These are phyloP conservation scores for Opisthograptis luteolata DNA, from an alignment of 2,888 invertebrate genomes.

Conservation along the genomic window DNA sequence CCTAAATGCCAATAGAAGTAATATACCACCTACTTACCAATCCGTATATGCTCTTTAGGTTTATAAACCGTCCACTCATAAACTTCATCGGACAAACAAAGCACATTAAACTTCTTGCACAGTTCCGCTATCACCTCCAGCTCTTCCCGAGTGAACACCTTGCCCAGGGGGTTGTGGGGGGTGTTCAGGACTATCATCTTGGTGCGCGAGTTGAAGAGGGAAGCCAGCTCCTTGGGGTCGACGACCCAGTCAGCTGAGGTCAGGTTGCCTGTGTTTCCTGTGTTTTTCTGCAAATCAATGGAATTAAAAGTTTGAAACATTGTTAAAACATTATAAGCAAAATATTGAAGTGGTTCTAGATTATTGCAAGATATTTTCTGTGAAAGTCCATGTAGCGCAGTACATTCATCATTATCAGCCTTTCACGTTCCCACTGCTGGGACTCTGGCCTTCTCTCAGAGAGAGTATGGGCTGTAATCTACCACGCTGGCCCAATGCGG, in stretches of 20 bases:
- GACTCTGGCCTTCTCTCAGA: no score
- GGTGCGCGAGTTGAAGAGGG: constrained; percentile 93
- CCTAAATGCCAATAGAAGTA: no score
- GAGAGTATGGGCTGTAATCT: no score
- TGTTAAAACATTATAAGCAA: no score
- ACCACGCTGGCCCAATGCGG: no score
- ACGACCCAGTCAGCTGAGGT: constrained; percentile 95
- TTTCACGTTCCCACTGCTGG: no score
- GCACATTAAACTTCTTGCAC: constrained; percentile 19
- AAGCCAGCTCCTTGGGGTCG: constrained; percentile 91
- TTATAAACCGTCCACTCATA: constrained; percentile 98
- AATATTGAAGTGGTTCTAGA: no score
- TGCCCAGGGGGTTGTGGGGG: constrained; percentile 98
- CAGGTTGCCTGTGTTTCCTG: constrained; percentile 72
- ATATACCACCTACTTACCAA: constrained; percentile 89
- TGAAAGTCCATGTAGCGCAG: no score
- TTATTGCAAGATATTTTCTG: no score
- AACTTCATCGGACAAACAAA: constrained; percentile 23
- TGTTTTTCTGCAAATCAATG: constrained; percentile 53
- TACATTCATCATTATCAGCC: no score
- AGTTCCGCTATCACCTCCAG: constrained; percentile 13
- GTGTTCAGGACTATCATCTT: constrained; percentile 98
- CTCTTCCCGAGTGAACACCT: constrained; percentile 89
- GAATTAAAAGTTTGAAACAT: background rate
- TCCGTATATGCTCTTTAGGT: constrained; percentile 93